Evolutionary conservation across 35 echinoderm and acorn worm genomes (phyloP), one percentile per base, ranked within the genome.

Genomic region (Ophiothrix spiculata): DNA sequence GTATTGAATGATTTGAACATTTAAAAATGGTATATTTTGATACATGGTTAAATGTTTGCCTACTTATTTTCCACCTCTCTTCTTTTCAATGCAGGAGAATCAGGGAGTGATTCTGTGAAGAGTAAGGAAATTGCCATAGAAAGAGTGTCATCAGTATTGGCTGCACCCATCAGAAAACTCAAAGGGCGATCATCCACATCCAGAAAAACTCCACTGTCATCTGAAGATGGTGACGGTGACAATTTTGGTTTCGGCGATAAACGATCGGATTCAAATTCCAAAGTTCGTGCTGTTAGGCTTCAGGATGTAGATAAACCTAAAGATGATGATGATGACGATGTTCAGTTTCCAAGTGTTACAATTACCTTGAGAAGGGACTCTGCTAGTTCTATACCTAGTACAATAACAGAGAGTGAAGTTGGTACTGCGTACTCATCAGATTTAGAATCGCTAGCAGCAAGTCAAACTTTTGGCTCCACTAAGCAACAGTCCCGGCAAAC

Each of bases 141-240:
- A 41, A 77, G 83, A 17, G 75, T 88, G 49, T 79, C 56, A 1
- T 93, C 86, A 56, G 91, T 87, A 31, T 41, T 93, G 21, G 82
- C 79, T 79, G 91, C 86, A 37, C 80, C 86, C 1, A 93, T 88
- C 38, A 82, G 75, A 37, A 88, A 93, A 64, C 56, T 93, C 6
- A 88, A 93, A 75, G 39, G 75, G 8, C 56, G 80, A 32, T 82
- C 90, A 25, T 6, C 19, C 19, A 77, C n/a, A n/a, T 45, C 79
- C 63, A 77, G 81, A 35, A 88, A 74, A 14, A 14, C 83, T 16
- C 38, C 83, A n/a, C 35, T 60, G 81, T 35, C 76, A 0, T 40
- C 85, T 15, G 78, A 87, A 41, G 84, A 87, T 77, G 46, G 75
- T 25, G 82, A 80, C 33, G 40, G 80, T 32, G 40, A 39, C 0